phyloP scores from a whole-genome alignment of 1,140 invertebrate species.

The Physella acuta region DNA sequence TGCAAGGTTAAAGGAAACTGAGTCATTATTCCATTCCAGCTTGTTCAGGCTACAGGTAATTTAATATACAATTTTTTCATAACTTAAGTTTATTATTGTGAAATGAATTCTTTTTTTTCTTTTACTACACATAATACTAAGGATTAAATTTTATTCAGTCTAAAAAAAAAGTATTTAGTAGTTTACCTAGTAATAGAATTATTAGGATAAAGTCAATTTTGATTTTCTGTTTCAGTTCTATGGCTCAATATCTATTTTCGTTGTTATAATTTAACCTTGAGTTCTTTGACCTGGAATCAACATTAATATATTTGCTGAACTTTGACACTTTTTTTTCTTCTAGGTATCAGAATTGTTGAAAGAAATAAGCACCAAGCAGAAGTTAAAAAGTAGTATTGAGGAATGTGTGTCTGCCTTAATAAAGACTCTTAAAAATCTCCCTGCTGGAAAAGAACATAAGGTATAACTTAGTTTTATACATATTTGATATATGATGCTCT shows the following conservation, averaged over 20 bases:
- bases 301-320: too few relatives aligned
- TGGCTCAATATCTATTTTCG: too few relatives aligned
- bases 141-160: too few relatives aligned
- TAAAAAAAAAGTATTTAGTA: too few relatives aligned
- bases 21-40: constrained; percentile 16
- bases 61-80: neutral
- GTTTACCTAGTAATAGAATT: neutral
- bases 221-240: neutral
- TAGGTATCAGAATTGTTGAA: constrained; percentile 14
- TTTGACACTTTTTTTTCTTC: neutral
- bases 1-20: constrained; percentile 15
- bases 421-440: neutral
- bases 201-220: neutral
- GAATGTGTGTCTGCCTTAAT: neutral
- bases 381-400: neutral
- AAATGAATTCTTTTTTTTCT: neutral
- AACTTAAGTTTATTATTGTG: neutral
- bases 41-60: constrained; percentile 17
- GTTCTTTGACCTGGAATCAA: too few relatives aligned
- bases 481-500: neutral
- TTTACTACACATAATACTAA: neutral
- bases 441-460: constrained; percentile 14
- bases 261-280: too few relatives aligned
- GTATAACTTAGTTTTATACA: neutral
- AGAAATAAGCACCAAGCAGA: constrained; percentile 4